These are phyloP conservation scores for Mus caroli DNA, from an alignment of 2,797 vertebrate genomes.

Conservation along the genomic window DNA sequence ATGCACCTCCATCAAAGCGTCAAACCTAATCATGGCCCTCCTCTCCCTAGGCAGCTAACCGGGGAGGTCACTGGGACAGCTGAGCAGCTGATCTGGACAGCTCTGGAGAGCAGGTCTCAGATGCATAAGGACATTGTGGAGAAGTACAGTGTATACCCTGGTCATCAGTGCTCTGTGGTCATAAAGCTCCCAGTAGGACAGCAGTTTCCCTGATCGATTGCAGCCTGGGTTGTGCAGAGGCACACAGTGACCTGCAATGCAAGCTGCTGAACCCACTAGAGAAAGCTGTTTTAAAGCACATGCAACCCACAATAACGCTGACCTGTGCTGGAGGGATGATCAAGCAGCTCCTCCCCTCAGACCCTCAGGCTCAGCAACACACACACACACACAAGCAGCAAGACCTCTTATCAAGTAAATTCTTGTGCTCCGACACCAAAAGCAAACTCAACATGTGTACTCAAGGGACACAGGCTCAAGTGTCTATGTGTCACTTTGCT, in stretches of 20 bases:
- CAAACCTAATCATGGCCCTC: background rate
- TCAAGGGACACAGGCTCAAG: background rate
- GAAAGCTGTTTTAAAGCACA: background rate
- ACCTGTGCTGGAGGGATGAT: background rate
- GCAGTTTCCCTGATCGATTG: background rate
- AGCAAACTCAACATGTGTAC: background rate
- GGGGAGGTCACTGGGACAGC: background rate
- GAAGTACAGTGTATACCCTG: background rate
- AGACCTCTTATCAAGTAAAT: background rate
- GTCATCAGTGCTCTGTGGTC: too few species aligned
- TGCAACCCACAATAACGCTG: background rate
- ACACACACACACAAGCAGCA: background rate
- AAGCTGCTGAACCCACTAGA: background rate
- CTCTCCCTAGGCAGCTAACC: background rate
- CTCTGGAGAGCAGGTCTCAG: background rate
- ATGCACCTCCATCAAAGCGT: background rate
- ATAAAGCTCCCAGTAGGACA: background rate
- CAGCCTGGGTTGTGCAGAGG: accelerated
- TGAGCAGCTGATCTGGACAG: background rate
- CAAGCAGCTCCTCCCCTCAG: background rate
- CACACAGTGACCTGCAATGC: background rate
- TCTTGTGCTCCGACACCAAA: background rate
- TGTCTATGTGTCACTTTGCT: background rate
- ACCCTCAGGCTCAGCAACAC: accelerated
- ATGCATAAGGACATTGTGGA: background rate